phyloP scores from a whole-genome alignment of 2,797 vertebrate species.

The Anisognathus igniventris region DNA sequence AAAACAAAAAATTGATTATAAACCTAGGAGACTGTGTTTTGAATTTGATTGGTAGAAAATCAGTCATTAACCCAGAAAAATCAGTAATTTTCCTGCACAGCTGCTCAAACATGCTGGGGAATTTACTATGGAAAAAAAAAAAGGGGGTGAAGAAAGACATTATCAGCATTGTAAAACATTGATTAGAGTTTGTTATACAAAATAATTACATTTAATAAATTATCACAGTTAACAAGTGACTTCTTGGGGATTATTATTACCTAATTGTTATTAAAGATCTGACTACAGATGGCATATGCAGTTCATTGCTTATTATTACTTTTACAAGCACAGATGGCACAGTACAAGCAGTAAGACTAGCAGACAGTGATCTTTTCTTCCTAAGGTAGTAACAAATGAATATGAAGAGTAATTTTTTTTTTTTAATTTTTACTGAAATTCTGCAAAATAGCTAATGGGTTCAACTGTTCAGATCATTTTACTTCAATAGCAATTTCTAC shows the following conservation, averaged over 20 bases:
- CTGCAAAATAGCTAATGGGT: not conserved
- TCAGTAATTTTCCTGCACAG: conserved; percentile 46
- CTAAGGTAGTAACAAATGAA: conserved; percentile 51
- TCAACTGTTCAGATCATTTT: not conserved
- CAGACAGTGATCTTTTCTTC: conserved; percentile 53
- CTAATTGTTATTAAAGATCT: conserved; percentile 69
- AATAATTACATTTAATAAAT: conserved; percentile 70
- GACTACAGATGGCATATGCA: conserved; percentile 69
- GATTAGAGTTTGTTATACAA: conserved; percentile 64
- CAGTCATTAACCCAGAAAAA: conserved; percentile 40
- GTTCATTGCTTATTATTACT: conserved; percentile 71
- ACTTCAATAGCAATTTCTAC: not conserved
- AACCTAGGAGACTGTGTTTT: not conserved
- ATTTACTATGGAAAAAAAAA: not conserved
- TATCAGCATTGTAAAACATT: conserved; percentile 65
- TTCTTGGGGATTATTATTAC: conserved; percentile 65
- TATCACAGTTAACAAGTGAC: conserved; percentile 66
- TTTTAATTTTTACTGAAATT: conserved; percentile 28
- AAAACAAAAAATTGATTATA: not conserved
- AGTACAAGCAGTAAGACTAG: conserved; percentile 57
- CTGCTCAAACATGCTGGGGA: conserved; percentile 9
- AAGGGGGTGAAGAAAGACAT: not conserved
- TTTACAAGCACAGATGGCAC: conserved; percentile 73
- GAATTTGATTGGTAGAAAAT: conserved; percentile 51
- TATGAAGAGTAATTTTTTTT: not conserved